Evolutionary conservation across 2,888 invertebrate genomes (phyloP).

Genomic region (Noctua pronuba): DNA sequence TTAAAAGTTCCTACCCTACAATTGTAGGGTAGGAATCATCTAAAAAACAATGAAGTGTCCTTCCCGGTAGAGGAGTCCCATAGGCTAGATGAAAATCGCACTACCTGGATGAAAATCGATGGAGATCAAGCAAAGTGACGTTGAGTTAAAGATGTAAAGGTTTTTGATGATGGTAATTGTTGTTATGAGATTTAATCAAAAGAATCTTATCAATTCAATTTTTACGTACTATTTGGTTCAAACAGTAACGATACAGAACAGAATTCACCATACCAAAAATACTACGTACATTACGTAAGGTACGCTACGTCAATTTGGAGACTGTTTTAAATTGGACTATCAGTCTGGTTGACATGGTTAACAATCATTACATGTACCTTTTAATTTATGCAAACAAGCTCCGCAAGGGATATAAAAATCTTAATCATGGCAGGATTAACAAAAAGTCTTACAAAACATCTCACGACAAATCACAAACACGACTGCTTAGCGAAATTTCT

Average conservation of each 20-base stretch:
- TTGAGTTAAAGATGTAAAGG: not conserved
- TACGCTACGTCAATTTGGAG: not conserved
- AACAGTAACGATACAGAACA: not conserved
- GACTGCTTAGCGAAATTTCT: conserved; percentile 43
- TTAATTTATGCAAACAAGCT: conserved; percentile 12
- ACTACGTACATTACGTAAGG: too few relatives aligned
- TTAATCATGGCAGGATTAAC: not conserved
- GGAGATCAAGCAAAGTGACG: not conserved
- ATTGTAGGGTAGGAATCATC: too few relatives aligned
- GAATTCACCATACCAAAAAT: not conserved
- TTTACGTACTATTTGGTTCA: not conserved
- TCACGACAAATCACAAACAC: conserved; percentile 40
- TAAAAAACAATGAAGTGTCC: not conserved
- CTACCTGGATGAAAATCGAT: too few relatives aligned
- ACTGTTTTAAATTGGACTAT: not conserved
- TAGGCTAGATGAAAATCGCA: too few relatives aligned
- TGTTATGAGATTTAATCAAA: not conserved
- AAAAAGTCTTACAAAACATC: conserved; percentile 43
- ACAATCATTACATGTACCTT: not conserved
- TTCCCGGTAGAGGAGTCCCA: not conserved
- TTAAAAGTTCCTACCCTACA: too few relatives aligned
- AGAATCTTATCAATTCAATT: not conserved
- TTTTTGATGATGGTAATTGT: not conserved
- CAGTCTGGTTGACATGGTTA: too few relatives aligned
- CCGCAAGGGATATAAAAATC: not conserved